phyloP scores from a whole-genome alignment of 1,140 invertebrate genomes.

The Eueides isabella region DNA sequence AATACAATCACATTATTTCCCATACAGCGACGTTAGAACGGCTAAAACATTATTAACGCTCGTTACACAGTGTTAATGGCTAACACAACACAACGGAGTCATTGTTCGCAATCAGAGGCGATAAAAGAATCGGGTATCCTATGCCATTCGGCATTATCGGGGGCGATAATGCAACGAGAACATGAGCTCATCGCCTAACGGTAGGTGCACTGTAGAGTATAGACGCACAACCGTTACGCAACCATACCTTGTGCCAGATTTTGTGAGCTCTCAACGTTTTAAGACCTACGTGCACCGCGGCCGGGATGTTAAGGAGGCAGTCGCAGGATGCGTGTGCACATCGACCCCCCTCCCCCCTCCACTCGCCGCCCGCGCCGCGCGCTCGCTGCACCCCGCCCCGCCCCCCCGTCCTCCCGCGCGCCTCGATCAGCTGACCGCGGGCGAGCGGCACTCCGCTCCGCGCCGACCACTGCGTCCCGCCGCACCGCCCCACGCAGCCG shows the following conservation, averaged over 20 bases:
- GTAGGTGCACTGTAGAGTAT: constrained; percentile 19
- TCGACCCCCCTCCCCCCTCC: constrained; percentile 32
- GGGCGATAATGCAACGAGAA: constrained; percentile 46
- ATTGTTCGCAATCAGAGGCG: constrained; percentile 9
- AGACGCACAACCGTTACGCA: constrained; percentile 55
- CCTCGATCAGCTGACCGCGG: constrained; percentile 73
- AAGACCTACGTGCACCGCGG: constrained; percentile 51
- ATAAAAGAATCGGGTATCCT: constrained; percentile 22
- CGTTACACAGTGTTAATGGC: not conserved
- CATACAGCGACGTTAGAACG: not conserved
- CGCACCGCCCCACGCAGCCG: constrained; percentile 44
- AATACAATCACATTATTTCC: not conserved
- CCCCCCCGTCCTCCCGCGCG: constrained; percentile 47
- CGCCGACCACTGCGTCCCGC: constrained; percentile 57
- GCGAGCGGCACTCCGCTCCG: constrained; percentile 39
- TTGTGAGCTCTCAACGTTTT: constrained; percentile 45
- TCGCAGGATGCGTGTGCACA: constrained; percentile 67
- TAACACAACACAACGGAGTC: constrained; percentile 4
- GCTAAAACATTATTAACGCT: not conserved
- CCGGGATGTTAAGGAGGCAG: constrained; percentile 17
- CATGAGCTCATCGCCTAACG: constrained; percentile 49
- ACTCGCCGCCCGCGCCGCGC: constrained; percentile 30
- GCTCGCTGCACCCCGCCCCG: constrained; percentile 36
- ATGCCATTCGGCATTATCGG: constrained; percentile 26
- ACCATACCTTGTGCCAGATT: constrained; percentile 56